These are phyloP conservation scores for Salvelinus namaycush DNA, from an alignment of 2,113 vertebrate genomes.

Conservation along the genomic window DNA sequence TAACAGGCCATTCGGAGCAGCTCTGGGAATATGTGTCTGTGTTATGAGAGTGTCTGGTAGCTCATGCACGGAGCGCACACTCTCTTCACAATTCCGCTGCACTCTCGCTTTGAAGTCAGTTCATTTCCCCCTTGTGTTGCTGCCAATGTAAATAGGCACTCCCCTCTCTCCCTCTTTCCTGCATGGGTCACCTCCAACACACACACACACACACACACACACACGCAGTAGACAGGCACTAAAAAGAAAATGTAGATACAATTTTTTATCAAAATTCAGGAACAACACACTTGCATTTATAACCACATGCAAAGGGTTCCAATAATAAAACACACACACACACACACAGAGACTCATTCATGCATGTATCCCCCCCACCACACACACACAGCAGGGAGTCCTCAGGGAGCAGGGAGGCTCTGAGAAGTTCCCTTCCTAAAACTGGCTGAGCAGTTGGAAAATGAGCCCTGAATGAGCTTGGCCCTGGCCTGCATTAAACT, in stretches of 20 bases:
- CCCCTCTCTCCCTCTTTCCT: slow-evolving; percentile 56
- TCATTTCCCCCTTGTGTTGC: slow-evolving; percentile 73
- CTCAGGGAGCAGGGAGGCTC: background rate
- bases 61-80: slow-evolving; percentile 67
- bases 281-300: background rate
- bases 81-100: slow-evolving; percentile 68
- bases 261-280: too few relatives aligned
- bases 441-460: slow-evolving; percentile 15
- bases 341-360: slow-evolving; percentile 5
- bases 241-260: too few relatives aligned
- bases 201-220: slow-evolving; percentile 27
- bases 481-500: background rate
- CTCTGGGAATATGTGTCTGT: slow-evolving; percentile 57
- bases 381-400: background rate
- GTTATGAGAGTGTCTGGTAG: slow-evolving; percentile 60
- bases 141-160: slow-evolving; percentile 80
- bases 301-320: slow-evolving; percentile 41
- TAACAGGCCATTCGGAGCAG: background rate
- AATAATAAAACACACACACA: slow-evolving; percentile 20
- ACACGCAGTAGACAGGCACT: background rate
- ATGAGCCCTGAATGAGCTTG: background rate
- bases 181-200: slow-evolving; percentile 68
- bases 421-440: background rate
- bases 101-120: slow-evolving; percentile 80
- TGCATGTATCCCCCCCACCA: background rate